phyloP scores from a whole-genome alignment of 2,888 invertebrate genomes.

The Xestia c-nigrum region DNA sequence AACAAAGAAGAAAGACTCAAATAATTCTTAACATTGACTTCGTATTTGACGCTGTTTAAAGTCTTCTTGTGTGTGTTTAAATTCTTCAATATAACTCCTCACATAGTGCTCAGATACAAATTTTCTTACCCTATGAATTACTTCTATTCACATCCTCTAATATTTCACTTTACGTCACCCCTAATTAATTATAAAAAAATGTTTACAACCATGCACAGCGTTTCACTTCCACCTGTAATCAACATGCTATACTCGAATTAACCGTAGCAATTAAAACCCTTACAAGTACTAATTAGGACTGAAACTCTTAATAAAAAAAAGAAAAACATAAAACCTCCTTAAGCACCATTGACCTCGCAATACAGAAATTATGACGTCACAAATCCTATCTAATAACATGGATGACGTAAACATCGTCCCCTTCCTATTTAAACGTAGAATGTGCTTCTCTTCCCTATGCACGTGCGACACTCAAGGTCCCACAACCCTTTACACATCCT shows the following conservation, averaged over 20 bases:
- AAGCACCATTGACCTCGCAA: conserved; percentile 67
- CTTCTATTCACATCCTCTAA: not conserved
- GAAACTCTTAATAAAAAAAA: conserved; percentile 40
- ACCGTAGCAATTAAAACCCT: conserved; percentile 37
- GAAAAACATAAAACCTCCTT: conserved; percentile 18
- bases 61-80: not conserved
- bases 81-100: too few species aligned
- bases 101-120: too few species aligned
- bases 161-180: not conserved
- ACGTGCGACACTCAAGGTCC: conserved; percentile 90
- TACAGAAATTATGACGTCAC: conserved; percentile 63
- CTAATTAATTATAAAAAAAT: conserved; percentile 11
- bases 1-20: too few species aligned
- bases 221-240: conserved; percentile 27
- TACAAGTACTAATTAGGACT: conserved; percentile 48
- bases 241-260: conserved; percentile 35
- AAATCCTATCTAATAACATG: conserved; percentile 70
- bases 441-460: conserved; percentile 83
- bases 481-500: conserved; percentile 89
- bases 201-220: conserved; percentile 4
- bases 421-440: conserved; percentile 86
- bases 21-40: too few species aligned
- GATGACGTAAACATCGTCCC: conserved; percentile 81
- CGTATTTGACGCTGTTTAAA: not conserved
- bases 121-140: not conserved